These are phyloP conservation scores for Baccha elongata DNA, from an alignment of 2,888 invertebrate species.

Conservation along the genomic window DNA sequence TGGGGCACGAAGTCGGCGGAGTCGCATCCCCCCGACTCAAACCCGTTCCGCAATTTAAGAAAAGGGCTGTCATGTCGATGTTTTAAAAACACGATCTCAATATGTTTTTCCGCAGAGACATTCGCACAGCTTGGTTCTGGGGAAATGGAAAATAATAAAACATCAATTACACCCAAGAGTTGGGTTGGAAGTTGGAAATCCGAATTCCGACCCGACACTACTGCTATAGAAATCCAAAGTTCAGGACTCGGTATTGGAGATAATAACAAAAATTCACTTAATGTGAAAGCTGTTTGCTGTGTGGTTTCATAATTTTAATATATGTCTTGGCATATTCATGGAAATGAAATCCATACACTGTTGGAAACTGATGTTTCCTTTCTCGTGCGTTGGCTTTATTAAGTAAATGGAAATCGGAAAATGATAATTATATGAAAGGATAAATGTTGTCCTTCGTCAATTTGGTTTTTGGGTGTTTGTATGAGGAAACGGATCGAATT, in stretches of 20 bases:
- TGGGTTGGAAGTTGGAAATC: constrained; percentile 6
- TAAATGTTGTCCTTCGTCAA: constrained; percentile 36
- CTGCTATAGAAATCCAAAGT: constrained; percentile 27
- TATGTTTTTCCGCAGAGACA: constrained; percentile 64
- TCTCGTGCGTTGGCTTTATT: constrained; percentile 53
- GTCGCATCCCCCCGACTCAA: constrained; percentile 49
- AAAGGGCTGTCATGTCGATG: constrained; percentile 67
- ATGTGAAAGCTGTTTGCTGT: constrained; percentile 69
- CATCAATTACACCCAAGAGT: constrained; percentile 67
- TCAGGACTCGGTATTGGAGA: constrained; percentile 46
- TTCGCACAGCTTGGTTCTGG: constrained; percentile 45
- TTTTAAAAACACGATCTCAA: constrained; percentile 69
- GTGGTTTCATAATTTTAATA: constrained; percentile 71
- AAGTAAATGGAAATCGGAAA: constrained; percentile 70
- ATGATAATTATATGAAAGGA: constrained; percentile 62
- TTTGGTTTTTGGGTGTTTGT: constrained; percentile 1
- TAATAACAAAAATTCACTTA: constrained; percentile 69
- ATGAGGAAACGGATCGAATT: not conserved
- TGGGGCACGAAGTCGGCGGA: not conserved
- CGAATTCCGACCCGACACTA: not conserved
- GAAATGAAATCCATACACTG: constrained; percentile 17
- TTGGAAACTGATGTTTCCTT: constrained; percentile 59
- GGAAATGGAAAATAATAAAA: constrained; percentile 68
- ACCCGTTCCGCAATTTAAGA: constrained; percentile 61
- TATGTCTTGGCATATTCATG: constrained; percentile 53